Evolutionary conservation across 2,797 vertebrate species (phyloP), one percentile per base, ranked within the genome.

Genomic region (Alfaro cultratus): DNA sequence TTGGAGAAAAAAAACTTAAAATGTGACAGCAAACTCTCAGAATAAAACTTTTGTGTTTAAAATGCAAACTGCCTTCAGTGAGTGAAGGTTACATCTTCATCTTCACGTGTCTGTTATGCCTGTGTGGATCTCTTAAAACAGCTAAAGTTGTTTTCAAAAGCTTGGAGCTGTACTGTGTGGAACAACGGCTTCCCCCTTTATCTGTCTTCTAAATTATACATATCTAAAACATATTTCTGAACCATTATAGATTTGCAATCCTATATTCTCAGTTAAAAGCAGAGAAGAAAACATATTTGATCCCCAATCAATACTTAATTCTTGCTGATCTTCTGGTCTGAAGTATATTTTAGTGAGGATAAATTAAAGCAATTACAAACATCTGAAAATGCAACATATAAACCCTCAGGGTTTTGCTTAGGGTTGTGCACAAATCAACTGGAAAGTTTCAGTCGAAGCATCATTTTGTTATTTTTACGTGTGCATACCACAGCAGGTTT

Each of bases 81-180:
- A 74, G 60, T 79, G 80, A 88, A 90, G 91, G 86, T 88, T 80
- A 90, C 81, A 43, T 43, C 15, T 78, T 81, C 72, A 72, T 86
- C 74, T 81, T 26, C 51, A 55, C 82, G 46, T 15, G 23, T 13
- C 36, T 3, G n/a, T 11, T 8, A 49, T 18, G 55, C 67, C n/a
- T 62, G 80, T 62, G 21, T 0, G 0, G 7, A 18, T 31, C 5
- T 57, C n/a, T 12, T 60, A 60, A 60, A 60, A 12, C 55, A 29
- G 55, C 55, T 31, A 62, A 62, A 62, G 29, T 34, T 62, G 13
- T 34, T 16, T 62, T 62, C 34, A 71, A 49, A 80, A 53, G 45
- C 68, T 70, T 64, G 41, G 67, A 72, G 13, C 80, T 77, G 29
- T 78, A 83, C 57, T 31, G n/a, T 31, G 31, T 36, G 31, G 15